A percentile compares a stretch with the other conserved stretches of the same genome.
phyloP scores from a whole-genome alignment of 2,113 vertebrate genomes.

The Sorex fumeus region DNA sequence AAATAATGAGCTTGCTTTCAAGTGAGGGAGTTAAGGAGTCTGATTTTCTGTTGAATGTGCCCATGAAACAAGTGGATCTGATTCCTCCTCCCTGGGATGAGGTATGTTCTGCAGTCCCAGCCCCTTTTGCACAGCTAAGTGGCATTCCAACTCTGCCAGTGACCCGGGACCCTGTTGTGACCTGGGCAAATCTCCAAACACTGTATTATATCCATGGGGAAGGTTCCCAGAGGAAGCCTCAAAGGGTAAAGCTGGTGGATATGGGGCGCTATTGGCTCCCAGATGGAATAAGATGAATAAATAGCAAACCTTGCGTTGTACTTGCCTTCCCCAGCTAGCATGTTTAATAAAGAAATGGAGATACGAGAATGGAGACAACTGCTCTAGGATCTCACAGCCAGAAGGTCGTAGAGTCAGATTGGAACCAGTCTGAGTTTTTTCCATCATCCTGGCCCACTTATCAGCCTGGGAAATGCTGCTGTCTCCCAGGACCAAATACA shows the following conservation, averaged over 20 bases:
- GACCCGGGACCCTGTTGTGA: slow-evolving; percentile 30
- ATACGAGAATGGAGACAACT: background rate
- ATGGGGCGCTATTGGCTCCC: background rate
- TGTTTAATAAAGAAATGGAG: background rate
- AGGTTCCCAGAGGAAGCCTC: slow-evolving; percentile 46
- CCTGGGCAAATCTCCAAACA: slow-evolving; percentile 39
- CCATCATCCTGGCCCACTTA: background rate
- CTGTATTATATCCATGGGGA: background rate
- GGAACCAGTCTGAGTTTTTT: background rate
- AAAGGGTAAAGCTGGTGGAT: background rate
- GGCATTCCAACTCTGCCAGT: background rate
- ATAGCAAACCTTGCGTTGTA: background rate
- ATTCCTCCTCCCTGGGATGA: background rate
- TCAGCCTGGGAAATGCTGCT: background rate
- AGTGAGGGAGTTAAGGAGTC: background rate
- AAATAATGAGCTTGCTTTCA: slow-evolving; percentile 72
- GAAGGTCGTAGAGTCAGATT: background rate
- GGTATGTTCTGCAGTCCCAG: background rate
- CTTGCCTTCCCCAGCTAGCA: background rate
- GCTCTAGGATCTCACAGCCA: background rate
- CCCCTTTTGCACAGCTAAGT: background rate
- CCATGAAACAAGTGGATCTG: background rate
- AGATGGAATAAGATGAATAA: slow-evolving; percentile 14
- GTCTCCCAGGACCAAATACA: background rate
- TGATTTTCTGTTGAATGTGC: slow-evolving; percentile 2